Evolutionary conservation across 2,888 invertebrate genomes (phyloP).

Genomic region (Xylocampa areola): DNA sequence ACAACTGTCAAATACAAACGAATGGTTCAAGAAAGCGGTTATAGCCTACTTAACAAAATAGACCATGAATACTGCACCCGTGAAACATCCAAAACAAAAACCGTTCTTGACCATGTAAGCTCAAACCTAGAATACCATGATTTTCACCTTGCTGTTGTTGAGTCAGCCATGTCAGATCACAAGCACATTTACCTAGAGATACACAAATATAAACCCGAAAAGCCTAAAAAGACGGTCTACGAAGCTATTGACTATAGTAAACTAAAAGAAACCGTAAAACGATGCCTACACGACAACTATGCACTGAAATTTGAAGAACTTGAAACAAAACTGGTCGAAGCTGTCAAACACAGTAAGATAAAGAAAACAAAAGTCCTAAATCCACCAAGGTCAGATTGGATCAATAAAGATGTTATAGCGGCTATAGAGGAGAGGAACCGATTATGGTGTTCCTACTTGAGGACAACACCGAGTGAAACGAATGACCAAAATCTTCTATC

Average conservation of each 20-base stretch:
- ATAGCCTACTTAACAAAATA: not conserved
- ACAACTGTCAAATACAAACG: not conserved
- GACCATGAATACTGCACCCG: not conserved
- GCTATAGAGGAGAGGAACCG: not conserved
- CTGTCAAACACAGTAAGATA: not conserved
- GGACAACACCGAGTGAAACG: not conserved
- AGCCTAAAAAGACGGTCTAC: not conserved
- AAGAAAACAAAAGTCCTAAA: not conserved
- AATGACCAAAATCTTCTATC: not conserved
- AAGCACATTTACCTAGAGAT: conserved; percentile 7
- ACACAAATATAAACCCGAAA: not conserved
- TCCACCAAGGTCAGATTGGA: not conserved
- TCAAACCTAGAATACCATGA: not conserved
- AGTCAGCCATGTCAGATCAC: conserved; percentile 3
- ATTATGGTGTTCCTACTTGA: not conserved
- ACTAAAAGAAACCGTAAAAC: not conserved
- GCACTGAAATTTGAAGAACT: not conserved
- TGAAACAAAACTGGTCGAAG: not conserved
- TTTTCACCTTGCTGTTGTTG: not conserved
- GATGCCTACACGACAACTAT: not conserved
- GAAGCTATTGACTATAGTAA: not conserved
- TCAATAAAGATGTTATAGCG: too few species aligned
- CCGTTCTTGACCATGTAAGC: not conserved
- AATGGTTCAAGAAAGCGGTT: not conserved
- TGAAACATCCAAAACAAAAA: too few species aligned